phyloP scores from a whole-genome alignment of 2,113 vertebrate genomes.

The Cyanistes caeruleus region DNA sequence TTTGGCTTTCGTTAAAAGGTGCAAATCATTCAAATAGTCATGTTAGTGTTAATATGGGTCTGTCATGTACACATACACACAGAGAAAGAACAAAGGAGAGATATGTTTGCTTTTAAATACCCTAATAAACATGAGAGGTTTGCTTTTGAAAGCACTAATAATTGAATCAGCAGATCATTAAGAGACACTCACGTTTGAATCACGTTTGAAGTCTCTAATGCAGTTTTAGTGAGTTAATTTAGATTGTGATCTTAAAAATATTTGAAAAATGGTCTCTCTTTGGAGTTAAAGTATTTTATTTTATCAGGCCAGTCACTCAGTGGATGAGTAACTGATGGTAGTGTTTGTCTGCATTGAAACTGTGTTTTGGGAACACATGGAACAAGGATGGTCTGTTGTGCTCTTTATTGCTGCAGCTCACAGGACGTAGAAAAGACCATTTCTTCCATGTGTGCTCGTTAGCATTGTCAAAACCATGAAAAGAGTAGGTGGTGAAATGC shows the following conservation, averaged over 20 bases:
- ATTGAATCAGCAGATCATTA: background rate
- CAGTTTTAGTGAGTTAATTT: background rate
- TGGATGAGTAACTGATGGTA: background rate
- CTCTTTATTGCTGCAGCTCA: background rate
- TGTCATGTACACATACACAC: background rate
- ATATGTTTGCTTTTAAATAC: background rate
- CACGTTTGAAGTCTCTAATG: background rate
- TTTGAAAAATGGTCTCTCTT: background rate
- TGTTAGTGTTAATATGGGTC: background rate
- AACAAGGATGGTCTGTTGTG: background rate
- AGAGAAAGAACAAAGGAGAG: background rate
- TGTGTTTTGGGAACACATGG: background rate
- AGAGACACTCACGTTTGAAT: background rate
- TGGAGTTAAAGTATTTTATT: background rate
- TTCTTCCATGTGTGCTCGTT: slow-evolving; percentile 22
- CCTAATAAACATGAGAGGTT: background rate
- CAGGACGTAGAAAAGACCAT: background rate
- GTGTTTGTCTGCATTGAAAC: background rate
- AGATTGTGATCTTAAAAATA: background rate
- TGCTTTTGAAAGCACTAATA: background rate
- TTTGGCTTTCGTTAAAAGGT: background rate
- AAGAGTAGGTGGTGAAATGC: slow-evolving; percentile 46
- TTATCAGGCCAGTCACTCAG: background rate
- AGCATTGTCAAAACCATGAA: slow-evolving; percentile 29
- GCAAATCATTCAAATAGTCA: background rate